These are phyloP conservation scores for Lasioglossum calceatum DNA, from an alignment of 2,888 invertebrate genomes.

Conservation along the genomic window DNA sequence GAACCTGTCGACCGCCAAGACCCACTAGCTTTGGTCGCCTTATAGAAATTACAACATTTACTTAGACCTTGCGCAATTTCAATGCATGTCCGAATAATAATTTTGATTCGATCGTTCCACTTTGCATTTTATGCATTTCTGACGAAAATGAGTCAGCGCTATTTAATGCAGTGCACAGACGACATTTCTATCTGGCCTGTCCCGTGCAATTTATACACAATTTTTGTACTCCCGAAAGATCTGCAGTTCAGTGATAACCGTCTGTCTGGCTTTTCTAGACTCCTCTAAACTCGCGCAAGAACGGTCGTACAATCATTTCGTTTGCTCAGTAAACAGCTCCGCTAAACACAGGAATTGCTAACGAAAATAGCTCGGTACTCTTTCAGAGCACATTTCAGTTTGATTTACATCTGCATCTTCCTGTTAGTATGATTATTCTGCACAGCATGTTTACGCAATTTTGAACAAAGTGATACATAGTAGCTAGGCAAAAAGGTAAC, in stretches of 20 bases:
- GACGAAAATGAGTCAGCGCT: too few species aligned
- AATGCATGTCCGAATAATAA: too few species aligned
- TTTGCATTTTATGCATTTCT: too few species aligned
- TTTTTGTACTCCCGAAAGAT: background rate
- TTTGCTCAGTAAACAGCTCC: background rate
- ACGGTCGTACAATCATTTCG: background rate
- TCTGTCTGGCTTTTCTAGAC: background rate
- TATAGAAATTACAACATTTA: background rate
- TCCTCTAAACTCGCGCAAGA: background rate
- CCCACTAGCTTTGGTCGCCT: background rate
- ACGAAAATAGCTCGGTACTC: background rate
- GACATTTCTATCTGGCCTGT: background rate
- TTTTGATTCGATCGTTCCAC: background rate
- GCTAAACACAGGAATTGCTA: background rate
- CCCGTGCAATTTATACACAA: background rate
- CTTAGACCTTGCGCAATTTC: background rate
- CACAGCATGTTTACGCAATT: background rate
- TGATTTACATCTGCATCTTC: background rate
- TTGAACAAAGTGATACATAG: background rate
- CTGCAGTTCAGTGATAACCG: background rate
- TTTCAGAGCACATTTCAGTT: background rate
- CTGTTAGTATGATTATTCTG: background rate
- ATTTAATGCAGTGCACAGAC: too few species aligned
- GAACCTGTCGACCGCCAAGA: background rate
- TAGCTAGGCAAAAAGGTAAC: background rate